Conservation (phyloP, 2,888 invertebrate species). For the Serripes groenlandicus region DNA sequence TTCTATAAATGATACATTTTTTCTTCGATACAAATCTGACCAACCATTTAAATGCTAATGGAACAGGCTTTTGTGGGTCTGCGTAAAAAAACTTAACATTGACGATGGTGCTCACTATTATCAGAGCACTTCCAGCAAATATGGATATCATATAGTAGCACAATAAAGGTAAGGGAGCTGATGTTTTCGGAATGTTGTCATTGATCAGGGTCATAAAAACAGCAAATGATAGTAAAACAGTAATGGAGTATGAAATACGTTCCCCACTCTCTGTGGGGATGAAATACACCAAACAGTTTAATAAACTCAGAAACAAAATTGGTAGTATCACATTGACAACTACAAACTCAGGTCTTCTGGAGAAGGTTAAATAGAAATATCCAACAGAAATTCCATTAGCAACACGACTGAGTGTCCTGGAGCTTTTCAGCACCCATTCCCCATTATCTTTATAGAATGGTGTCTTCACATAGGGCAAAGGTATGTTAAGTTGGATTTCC, state of each 20-base stretch:
- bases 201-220: slow-evolving; percentile 66
- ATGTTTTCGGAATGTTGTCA: slow-evolving; percentile 62
- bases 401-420: slow-evolving; percentile 1
- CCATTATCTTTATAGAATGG: slow-evolving; percentile 45
- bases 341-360: slow-evolving; percentile 53
- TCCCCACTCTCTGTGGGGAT: slow-evolving; percentile 65
- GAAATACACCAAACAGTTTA: slow-evolving; percentile 60
- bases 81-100: slow-evolving; percentile 9
- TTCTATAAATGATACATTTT: background rate
- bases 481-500: slow-evolving; percentile 32
- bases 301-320: slow-evolving; percentile 55
- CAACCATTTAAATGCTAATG: background rate
- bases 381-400: background rate
- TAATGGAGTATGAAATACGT: slow-evolving; percentile 60
- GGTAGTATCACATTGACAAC: slow-evolving; percentile 63
- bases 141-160: slow-evolving; percentile 14
- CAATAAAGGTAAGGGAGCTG: slow-evolving; percentile 52
- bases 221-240: slow-evolving; percentile 62
- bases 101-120: slow-evolving; percentile 11
- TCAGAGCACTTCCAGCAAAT: background rate
- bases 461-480: slow-evolving; percentile 8
- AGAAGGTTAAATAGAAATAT: background rate
- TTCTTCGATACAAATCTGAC: background rate
- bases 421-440: slow-evolving; percentile 38
- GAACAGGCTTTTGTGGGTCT: background rate